phyloP scores from a whole-genome alignment of 2,113 vertebrate genomes.

The Reinhardtius hippoglossoides region DNA sequence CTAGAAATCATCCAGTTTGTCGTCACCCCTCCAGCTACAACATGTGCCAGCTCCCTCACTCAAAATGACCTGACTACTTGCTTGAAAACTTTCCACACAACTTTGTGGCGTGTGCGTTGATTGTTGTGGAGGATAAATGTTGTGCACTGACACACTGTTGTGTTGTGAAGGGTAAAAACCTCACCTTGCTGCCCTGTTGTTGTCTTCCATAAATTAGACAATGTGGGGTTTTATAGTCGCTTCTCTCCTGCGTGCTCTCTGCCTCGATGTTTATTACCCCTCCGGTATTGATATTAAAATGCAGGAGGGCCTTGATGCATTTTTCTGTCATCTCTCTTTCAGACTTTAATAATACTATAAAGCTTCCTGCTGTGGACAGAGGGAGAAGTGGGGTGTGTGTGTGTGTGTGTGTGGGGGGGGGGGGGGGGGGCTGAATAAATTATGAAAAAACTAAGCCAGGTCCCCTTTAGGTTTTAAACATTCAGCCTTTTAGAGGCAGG shows the following conservation, averaged over 20 bases:
- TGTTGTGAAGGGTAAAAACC: conserved; percentile 74
- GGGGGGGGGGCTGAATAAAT: conserved; percentile 67
- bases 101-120: background rate
- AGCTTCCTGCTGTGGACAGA: conserved; percentile 73
- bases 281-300: conserved; percentile 82
- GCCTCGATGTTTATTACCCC: conserved; percentile 78
- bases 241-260: conserved; percentile 67
- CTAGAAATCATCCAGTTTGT: background rate
- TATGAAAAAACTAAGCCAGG: conserved; percentile 75
- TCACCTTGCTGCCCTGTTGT: conserved; percentile 77
- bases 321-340: conserved; percentile 81
- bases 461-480: conserved; percentile 74
- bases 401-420: too few relatives aligned
- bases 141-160: conserved; percentile 21
- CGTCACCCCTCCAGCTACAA: background rate
- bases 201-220: conserved; percentile 85
- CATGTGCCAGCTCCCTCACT: background rate
- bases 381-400: conserved; percentile 3
- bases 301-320: conserved; percentile 79
- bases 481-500: conserved; percentile 75
- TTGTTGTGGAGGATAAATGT: background rate
- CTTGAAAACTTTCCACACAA: conserved; percentile 8
- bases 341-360: conserved; percentile 86
- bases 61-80: background rate
- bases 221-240: conserved; percentile 82